These are phyloP conservation scores for Zoanthus sansibaricus DNA, from an alignment of 92 coral and sea anemone species.

Conservation along the genomic window DNA sequence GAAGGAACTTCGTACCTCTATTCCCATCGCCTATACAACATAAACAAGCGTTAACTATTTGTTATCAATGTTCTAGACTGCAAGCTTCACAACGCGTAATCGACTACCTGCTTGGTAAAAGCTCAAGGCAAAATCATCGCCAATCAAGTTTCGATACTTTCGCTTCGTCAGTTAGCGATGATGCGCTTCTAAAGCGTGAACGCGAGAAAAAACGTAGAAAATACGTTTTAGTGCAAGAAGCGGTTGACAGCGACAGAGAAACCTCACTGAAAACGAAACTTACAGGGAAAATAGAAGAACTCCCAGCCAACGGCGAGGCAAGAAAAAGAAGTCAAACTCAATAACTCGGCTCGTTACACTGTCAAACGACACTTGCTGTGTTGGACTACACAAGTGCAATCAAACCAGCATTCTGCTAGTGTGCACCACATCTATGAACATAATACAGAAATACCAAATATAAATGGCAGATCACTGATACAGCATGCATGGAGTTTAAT, in stretches of 20 bases:
- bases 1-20: too few relatives aligned
- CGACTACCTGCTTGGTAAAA: slow-evolving; percentile 25
- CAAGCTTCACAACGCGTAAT: slow-evolving; percentile 30
- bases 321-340: slow-evolving; percentile 18
- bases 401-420: background rate
- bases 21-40: too few relatives aligned
- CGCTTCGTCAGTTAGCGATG: background rate
- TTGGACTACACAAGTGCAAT: background rate
- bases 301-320: background rate
- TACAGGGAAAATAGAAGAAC: slow-evolving; percentile 11
- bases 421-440: too few relatives aligned
- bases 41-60: too few relatives aligned
- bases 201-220: slow-evolving; percentile 28
- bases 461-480: too few relatives aligned
- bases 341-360: background rate
- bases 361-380: background rate
- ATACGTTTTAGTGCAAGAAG: background rate
- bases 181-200: slow-evolving; percentile 12
- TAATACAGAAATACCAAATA: too few relatives aligned
- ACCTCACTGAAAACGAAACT: background rate
- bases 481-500: too few relatives aligned
- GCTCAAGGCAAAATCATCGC: background rate
- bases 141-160: slow-evolving; percentile 16
- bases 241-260: slow-evolving; percentile 21
- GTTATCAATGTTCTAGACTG: background rate